phyloP scores from a whole-genome alignment of 2,797 vertebrate species.

The Squalus acanthias region DNA sequence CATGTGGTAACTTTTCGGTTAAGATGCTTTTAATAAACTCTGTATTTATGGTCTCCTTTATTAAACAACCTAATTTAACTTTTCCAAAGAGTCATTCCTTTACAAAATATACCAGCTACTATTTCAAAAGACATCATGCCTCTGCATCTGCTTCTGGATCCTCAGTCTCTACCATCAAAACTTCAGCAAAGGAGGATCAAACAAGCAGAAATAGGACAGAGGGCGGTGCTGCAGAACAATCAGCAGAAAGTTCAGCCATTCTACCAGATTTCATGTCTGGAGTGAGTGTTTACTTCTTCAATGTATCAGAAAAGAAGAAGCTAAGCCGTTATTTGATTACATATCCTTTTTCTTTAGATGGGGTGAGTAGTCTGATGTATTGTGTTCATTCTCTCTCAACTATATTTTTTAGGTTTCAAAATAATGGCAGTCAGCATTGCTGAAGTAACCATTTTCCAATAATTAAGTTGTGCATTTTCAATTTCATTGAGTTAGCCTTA shows the following conservation, averaged over 20 bases:
- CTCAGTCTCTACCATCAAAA: conserved; percentile 40
- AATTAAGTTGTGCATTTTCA: neutral
- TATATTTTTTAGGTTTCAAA: neutral
- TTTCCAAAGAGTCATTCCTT: conserved; percentile 48
- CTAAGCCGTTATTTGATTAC: conserved; percentile 65
- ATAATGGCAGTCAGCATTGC: neutral
- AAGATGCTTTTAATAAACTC: neutral
- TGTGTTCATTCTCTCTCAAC: neutral
- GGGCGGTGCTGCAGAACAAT: neutral
- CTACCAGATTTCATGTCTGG: conserved; percentile 65
- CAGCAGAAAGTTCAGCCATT: neutral
- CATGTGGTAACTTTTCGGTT: neutral
- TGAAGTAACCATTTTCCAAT: neutral
- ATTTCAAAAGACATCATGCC: conserved; percentile 62
- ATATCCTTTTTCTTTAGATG: conserved; percentile 60
- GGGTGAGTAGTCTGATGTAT: neutral
- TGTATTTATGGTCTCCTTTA: neutral
- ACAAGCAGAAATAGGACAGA: neutral
- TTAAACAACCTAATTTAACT: conserved; percentile 25
- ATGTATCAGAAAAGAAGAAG: conserved; percentile 61
- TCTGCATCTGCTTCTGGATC: conserved; percentile 41
- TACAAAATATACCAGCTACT: conserved; percentile 66
- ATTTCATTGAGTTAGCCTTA: neutral
- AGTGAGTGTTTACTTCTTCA: conserved; percentile 66
- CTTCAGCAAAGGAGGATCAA: neutral